Evolutionary conservation across 2,113 vertebrate genomes (phyloP).

Genomic region (Zosterops pallidus): DNA sequence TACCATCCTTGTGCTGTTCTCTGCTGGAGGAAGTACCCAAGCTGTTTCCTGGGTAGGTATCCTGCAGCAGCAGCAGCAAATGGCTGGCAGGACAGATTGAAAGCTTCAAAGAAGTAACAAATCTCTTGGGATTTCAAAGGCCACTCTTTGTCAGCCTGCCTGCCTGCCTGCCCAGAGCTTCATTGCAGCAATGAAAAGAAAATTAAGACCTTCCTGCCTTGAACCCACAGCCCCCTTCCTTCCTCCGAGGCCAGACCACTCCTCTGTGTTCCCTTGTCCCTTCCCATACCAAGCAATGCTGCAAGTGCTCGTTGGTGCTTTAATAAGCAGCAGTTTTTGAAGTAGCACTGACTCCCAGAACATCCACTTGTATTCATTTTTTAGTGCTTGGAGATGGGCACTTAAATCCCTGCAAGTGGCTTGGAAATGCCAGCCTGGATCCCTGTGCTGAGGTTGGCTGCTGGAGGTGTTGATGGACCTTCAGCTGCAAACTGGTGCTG

Average conservation of each 20-base stretch:
- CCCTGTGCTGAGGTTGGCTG: not conserved
- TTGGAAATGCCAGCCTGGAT: not conserved
- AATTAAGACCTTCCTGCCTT: not conserved
- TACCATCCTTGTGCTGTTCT: not conserved
- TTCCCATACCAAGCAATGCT: not conserved
- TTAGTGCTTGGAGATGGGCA: accelerated
- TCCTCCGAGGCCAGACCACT: not conserved
- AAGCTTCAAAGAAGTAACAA: not conserved
- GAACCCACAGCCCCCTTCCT: not conserved
- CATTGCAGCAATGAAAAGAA: not conserved
- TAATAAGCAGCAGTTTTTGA: not conserved
- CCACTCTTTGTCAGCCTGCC: not conserved
- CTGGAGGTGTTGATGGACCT: not conserved
- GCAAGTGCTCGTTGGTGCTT: not conserved
- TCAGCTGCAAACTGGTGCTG: not conserved
- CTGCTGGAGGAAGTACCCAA: not conserved
- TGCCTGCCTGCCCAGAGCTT: not conserved
- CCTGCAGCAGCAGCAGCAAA: not conserved
- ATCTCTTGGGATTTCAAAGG: slow-evolving; percentile 10
- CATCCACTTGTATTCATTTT: not conserved
- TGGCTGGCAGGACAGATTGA: not conserved
- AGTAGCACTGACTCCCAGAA: accelerated
- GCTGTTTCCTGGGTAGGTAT: not conserved
- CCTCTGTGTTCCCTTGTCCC: accelerated
- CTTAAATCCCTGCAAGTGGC: not conserved